Percentiles rank a stretch among this genome's conserved stretches.
Conservation (phyloP, 2,113 vertebrate genomes). For the Sturnira hondurensis region DNA sequence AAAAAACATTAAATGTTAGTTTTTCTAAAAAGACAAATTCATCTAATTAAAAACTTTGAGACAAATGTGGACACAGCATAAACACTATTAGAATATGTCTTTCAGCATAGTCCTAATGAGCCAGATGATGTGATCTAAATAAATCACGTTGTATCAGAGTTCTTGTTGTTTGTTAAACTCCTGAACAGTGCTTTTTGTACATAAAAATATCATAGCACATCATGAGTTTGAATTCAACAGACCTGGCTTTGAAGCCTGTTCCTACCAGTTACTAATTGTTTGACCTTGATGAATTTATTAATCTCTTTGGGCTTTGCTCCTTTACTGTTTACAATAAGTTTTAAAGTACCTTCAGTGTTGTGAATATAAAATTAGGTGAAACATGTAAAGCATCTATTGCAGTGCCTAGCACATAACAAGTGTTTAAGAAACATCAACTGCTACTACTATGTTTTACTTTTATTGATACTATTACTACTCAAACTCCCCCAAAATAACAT, state of each 20-base stretch:
- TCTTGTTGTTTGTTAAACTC: not conserved
- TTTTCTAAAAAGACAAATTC: not conserved
- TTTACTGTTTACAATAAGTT: not conserved
- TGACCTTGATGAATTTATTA: not conserved
- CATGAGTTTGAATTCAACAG: not conserved
- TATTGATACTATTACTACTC: not conserved
- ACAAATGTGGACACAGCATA: not conserved
- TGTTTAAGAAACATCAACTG: not conserved
- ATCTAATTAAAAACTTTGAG: not conserved
- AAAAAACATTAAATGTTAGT: not conserved
- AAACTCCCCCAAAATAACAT: not conserved
- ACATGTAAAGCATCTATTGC: not conserved
- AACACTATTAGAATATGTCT: not conserved
- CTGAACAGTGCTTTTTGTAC: not conserved
- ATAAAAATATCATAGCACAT: not conserved
- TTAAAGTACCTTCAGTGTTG: not conserved
- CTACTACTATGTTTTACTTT: not conserved
- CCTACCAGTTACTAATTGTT: not conserved
- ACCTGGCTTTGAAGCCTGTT: not conserved
- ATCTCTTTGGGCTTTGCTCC: not conserved
- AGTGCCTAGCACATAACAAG: no score
- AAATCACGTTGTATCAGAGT: not conserved
- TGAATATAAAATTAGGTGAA: not conserved
- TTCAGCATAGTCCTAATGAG: not conserved
- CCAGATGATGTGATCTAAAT: not conserved